Evolutionary conservation across 2,113 vertebrate genomes (phyloP).

Genomic region (Edolisoma coerulescens): DNA sequence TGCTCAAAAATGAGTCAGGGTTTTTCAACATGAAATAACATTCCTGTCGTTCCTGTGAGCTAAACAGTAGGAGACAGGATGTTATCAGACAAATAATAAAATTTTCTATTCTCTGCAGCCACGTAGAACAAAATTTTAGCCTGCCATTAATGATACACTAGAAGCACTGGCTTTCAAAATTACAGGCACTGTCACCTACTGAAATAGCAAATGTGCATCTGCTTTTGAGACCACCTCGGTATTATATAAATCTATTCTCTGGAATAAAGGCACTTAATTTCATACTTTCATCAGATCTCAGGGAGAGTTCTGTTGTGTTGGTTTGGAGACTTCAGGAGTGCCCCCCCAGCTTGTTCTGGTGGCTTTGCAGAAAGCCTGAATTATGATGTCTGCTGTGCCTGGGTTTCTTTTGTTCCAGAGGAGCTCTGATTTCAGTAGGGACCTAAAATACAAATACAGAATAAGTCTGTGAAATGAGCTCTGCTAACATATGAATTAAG

Average conservation of each 20-base stretch:
- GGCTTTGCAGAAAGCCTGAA: neutral
- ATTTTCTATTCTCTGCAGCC: neutral
- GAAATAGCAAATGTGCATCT: neutral
- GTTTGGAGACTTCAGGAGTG: neutral
- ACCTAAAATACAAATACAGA: neutral
- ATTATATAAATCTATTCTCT: neutral
- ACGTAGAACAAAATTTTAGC: neutral
- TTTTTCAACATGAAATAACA: neutral
- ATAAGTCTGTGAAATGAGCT: neutral
- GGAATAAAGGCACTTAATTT: neutral
- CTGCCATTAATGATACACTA: neutral
- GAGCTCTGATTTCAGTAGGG: neutral
- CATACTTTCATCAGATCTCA: neutral
- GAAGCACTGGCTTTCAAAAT: neutral
- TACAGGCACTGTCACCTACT: neutral
- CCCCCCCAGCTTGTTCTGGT: neutral
- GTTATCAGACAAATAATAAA: conserved; percentile 9
- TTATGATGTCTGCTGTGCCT: neutral
- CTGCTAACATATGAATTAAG: neutral
- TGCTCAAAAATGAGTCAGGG: neutral
- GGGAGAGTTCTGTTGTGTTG: neutral
- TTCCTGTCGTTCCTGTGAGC: neutral
- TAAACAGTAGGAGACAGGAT: neutral
- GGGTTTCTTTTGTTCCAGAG: neutral
- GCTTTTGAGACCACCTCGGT: neutral